Evolutionary conservation across 2,888 invertebrate species (phyloP).

Genomic region (Endotricha flammealis): DNA sequence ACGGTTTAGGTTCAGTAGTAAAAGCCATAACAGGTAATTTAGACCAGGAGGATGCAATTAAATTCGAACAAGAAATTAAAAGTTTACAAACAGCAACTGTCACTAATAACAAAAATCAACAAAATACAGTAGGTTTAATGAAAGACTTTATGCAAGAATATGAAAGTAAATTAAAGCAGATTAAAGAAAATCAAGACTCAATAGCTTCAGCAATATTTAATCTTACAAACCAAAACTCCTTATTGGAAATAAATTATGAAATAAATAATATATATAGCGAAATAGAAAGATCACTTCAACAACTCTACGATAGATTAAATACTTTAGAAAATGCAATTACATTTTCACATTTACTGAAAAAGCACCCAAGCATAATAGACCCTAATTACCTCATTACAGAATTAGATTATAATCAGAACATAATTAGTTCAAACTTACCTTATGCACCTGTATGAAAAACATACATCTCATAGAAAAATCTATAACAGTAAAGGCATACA

Average conservation of each 20-base stretch:
- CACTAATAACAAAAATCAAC: not conserved
- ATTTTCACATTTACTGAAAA: slow-evolving; percentile 4
- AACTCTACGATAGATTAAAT: slow-evolving; percentile 15
- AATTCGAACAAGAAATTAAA: not conserved
- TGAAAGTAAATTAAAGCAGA: not conserved
- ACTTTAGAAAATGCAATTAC: slow-evolving; percentile 6
- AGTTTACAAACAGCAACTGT: not conserved
- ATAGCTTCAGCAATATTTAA: not conserved
- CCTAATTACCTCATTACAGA: not conserved
- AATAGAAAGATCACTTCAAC: slow-evolving; percentile 10
- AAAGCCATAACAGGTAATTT: slow-evolving; percentile 20
- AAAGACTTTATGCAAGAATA: slow-evolving; percentile 6
- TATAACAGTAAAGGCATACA: slow-evolving; percentile 17
- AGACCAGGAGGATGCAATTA: slow-evolving; percentile 15
- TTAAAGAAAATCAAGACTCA: not conserved
- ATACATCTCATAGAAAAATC: not conserved
- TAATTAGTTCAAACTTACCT: not conserved
- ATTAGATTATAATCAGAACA: not conserved
- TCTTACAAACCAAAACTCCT: not conserved
- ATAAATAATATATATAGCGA: not conserved
- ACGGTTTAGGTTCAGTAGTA: slow-evolving; percentile 17
- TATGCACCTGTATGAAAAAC: too few species aligned
- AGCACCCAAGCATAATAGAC: slow-evolving; percentile 12
- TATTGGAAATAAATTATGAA: not conserved
- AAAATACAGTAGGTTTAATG: not conserved